Evolutionary conservation across 2,888 invertebrate genomes (phyloP).

Genomic region (Thereva nobilitata): DNA sequence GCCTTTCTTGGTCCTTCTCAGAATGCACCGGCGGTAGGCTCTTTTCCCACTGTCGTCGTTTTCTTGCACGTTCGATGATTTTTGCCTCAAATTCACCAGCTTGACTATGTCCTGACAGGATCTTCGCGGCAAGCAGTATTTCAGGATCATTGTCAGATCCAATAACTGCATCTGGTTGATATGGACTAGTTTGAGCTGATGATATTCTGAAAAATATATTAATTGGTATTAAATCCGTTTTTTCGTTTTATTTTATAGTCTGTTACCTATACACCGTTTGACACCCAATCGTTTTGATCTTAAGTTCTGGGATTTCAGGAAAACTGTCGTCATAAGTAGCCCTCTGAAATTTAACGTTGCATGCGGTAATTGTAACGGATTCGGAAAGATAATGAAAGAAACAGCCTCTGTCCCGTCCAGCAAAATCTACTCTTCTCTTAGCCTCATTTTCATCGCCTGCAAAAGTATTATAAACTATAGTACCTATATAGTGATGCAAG

Average conservation of each 20-base stretch:
- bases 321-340: neutral
- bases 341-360: neutral
- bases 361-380: neutral
- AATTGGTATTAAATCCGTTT: neutral
- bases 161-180: constrained; percentile 49
- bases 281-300: constrained; percentile 34
- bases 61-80: constrained; percentile 71
- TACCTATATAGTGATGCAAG: too few relatives aligned
- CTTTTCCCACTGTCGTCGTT: constrained; percentile 67
- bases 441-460: neutral
- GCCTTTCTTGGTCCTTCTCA: constrained; percentile 63
- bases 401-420: constrained; percentile 12
- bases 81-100: constrained; percentile 58
- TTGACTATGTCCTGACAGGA: constrained; percentile 48
- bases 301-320: neutral
- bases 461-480: neutral
- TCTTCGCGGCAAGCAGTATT: constrained; percentile 50
- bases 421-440: neutral
- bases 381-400: constrained; percentile 9
- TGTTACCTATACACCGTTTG: constrained; percentile 39
- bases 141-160: constrained; percentile 49
- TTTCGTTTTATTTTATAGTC: neutral
- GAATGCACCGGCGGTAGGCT: constrained; percentile 63
- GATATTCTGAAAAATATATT: constrained; percentile 49
- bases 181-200: constrained; percentile 55